Base-by-base conservation (phyloP, 2,888 invertebrate genomes). In the Cataglyphis albicans region DNA sequence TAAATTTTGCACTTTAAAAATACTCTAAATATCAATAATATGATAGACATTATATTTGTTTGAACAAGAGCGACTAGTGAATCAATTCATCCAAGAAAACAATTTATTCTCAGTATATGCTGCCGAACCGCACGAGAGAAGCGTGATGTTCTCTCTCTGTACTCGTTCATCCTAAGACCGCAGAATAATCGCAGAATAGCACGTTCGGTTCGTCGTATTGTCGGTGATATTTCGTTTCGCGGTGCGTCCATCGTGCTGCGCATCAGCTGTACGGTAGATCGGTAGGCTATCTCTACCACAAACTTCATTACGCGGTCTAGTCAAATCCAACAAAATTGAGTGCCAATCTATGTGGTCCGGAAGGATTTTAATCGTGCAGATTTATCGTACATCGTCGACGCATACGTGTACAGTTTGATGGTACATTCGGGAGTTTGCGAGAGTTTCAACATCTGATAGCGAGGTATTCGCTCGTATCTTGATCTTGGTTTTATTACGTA, bases 251-350 rank as follows among this genome's bases (percentile, higher is more conserved):
- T 55, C 67, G 61, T 70, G 35, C 72, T 80, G 61, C 41, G 41
- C 70, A 83, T 82, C 70, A 70, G 73, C 68, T 74, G 41, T 73
- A 67, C 29, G 65, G 25, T 35, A 63, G 29, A 52, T 65, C 44
- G 67, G 73, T 52, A 29, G 32, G 38, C 29, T 59, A 25, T 7
- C 52, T 65, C 44, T 29, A 80, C 68, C 76, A 72, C 83, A 84
- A 87, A 84, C 63, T 84, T 88, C 84, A 81, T 87, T 88, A 82
- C 84, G 65, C 78, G 72, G 80, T 10, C 35, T 29, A 64, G 52
- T 67, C 75, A 70, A 80, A 83, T 38, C 78, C 68, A 80, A 72
- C 70, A 80, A 83, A 83, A 80, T 80, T 70, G 83, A 80, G 61
- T 80, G 72, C 63, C 83, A 83, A 80, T 83, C 78, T 68, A 76